These are phyloP conservation scores for Drosophila peninsularis DNA, from an alignment of 2,888 invertebrate genomes.

Conservation along the genomic window DNA sequence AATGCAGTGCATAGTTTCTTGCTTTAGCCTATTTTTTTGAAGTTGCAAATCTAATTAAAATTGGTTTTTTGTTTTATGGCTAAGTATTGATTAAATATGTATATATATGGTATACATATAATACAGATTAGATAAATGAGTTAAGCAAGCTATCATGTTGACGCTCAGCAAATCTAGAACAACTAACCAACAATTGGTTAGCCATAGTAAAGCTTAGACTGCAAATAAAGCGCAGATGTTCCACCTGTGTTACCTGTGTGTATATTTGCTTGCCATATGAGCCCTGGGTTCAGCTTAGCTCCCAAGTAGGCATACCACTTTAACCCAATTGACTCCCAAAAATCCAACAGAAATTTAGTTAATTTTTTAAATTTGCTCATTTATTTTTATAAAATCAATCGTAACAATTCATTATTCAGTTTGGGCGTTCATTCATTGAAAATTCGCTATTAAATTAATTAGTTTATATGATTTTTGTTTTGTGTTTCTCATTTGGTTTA, in stretches of 20 bases:
- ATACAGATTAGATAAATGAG: background rate
- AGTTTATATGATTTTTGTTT: slow-evolving; percentile 30
- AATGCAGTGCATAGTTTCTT: background rate
- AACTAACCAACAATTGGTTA: too few relatives aligned
- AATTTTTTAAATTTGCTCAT: slow-evolving; percentile 37
- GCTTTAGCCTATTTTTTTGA: background rate
- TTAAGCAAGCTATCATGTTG: background rate
- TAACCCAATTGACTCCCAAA: too few relatives aligned
- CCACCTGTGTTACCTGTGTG: too few relatives aligned
- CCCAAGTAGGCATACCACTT: too few relatives aligned
- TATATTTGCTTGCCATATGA: too few relatives aligned
- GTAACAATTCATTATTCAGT: slow-evolving; percentile 67
- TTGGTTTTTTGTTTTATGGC: too few relatives aligned
- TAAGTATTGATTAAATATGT: background rate
- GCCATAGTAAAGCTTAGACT: too few relatives aligned
- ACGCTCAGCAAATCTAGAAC: too few relatives aligned
- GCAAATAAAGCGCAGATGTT: too few relatives aligned
- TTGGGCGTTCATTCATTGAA: slow-evolving; percentile 50
- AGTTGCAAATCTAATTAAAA: background rate
- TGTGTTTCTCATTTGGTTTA: slow-evolving; percentile 13
- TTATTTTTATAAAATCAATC: slow-evolving; percentile 74
- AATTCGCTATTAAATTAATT: slow-evolving; percentile 65
- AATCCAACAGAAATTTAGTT: background rate
- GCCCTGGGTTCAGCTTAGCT: too few relatives aligned
- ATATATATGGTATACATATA: background rate